Percentiles rank a stretch among this genome's conserved stretches.
These are phyloP conservation scores for Pteronotus mesoamericanus DNA, from an alignment of 2,797 vertebrate species.

Conservation along the genomic window DNA sequence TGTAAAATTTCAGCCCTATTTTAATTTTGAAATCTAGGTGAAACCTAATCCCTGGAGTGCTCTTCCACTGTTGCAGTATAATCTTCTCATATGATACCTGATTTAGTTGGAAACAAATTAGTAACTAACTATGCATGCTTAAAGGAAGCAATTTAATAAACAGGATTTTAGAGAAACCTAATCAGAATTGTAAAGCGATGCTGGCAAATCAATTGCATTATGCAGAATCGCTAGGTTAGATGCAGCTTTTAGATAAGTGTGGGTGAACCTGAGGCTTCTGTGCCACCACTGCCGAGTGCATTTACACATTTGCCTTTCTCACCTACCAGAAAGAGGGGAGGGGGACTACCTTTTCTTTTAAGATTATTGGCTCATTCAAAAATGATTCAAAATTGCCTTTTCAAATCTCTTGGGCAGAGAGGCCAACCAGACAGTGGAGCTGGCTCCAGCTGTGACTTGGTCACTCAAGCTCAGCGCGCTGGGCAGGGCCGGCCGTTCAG, in stretches of 20 bases:
- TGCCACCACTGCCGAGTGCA: constrained; percentile 51
- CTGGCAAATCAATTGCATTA: constrained; percentile 73
- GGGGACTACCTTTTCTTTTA: not conserved
- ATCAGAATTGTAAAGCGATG: constrained; percentile 81
- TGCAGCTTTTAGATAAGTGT: constrained; percentile 39
- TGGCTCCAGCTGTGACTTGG: not conserved
- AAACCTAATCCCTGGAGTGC: constrained; percentile 71
- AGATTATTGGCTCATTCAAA: constrained; percentile 45
- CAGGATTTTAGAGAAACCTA: constrained; percentile 79
- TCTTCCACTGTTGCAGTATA: constrained; percentile 64
- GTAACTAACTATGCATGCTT: constrained; percentile 78
- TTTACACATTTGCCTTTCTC: constrained; percentile 25
- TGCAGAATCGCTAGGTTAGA: constrained; percentile 60
- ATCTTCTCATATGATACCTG: constrained; percentile 80
- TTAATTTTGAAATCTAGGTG: constrained; percentile 77
- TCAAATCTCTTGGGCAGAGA: not conserved
- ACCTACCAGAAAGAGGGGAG: not conserved
- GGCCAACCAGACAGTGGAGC: not conserved
- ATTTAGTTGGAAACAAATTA: constrained; percentile 83
- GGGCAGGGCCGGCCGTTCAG: not conserved
- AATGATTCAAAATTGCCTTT: not conserved
- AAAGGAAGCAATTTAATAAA: constrained; percentile 84
- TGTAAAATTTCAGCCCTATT: constrained; percentile 64
- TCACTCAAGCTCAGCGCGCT: not conserved
- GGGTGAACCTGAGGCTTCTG: constrained; percentile 56